Percentiles rank a stretch among this genome's conserved stretches.
These are phyloP conservation scores for Chalcis sispes DNA, from an alignment of 2,888 invertebrate species.

Conservation along the genomic window DNA sequence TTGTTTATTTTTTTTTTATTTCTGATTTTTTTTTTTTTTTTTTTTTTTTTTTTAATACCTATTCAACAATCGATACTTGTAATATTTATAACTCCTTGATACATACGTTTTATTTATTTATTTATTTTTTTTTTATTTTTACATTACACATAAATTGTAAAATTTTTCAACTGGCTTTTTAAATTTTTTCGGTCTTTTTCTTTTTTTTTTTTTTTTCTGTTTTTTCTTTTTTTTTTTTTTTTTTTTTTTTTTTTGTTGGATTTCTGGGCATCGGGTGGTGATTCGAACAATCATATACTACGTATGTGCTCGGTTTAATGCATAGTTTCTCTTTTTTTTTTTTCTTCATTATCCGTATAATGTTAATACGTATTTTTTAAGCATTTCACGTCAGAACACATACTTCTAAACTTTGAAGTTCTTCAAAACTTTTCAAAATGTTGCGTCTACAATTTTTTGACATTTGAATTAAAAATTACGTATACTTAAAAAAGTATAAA, in stretches of 20 bases:
- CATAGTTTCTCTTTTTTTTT: too few relatives aligned
- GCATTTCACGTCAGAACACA: constrained; percentile 51
- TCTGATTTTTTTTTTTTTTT: constrained; percentile 13
- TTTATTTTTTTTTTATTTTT: constrained; percentile 35
- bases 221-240: constrained; percentile 29
- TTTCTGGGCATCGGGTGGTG: constrained; percentile 45
- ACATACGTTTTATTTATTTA: constrained; percentile 34
- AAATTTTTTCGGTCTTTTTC: constrained; percentile 21
- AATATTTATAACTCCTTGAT: constrained; percentile 49
- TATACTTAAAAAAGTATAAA: constrained; percentile 5
- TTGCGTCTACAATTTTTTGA: not conserved
- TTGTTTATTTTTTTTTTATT: constrained; percentile 34
- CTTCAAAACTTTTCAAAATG: constrained; percentile 21
- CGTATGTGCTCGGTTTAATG: constrained; percentile 43
- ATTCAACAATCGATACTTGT: constrained; percentile 54
- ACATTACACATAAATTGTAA: constrained; percentile 52
- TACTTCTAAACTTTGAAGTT: constrained; percentile 28
- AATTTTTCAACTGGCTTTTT: constrained; percentile 38
- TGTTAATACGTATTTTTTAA: constrained; percentile 42
- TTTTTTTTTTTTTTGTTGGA: constrained; percentile 5
- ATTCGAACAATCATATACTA: constrained; percentile 49
- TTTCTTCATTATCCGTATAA: constrained; percentile 30
- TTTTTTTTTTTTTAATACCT: constrained; percentile 35
- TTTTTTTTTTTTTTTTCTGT: constrained; percentile 6
- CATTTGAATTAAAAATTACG: constrained; percentile 4